Evolutionary conservation across 2,113 vertebrate species (phyloP).

Genomic region (Brachyistius frenatus): DNA sequence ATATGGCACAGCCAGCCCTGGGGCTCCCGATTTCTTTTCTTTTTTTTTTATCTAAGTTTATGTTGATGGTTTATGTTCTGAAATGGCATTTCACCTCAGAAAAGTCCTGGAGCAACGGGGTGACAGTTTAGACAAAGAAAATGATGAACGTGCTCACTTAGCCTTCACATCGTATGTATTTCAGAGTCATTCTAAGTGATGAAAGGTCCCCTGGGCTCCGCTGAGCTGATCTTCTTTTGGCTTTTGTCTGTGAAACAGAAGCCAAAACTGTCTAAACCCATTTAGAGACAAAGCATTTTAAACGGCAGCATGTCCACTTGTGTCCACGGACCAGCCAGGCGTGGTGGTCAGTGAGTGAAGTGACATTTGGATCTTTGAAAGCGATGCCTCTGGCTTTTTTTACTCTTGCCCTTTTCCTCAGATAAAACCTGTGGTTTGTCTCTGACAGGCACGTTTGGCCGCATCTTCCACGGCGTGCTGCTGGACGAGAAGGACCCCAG

Average conservation of each 20-base stretch:
- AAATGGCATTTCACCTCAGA: slow-evolving; percentile 48
- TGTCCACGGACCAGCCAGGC: slow-evolving; percentile 41
- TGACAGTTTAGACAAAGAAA: slow-evolving; percentile 69
- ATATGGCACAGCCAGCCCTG: slow-evolving; percentile 37
- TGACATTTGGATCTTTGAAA: slow-evolving; percentile 53
- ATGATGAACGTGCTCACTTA: slow-evolving; percentile 50
- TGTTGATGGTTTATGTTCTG: slow-evolving; percentile 68
- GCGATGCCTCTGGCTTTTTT: slow-evolving; percentile 22
- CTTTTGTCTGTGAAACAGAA: slow-evolving; percentile 4
- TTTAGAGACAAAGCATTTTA: slow-evolving; percentile 38
- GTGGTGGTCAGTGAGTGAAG: slow-evolving; percentile 26
- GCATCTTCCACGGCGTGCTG: slow-evolving; percentile 96
- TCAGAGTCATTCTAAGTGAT: slow-evolving; percentile 24
- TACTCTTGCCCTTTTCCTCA: slow-evolving; percentile 38
- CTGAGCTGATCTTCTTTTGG: slow-evolving; percentile 46
- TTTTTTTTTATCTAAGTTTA: slow-evolving; percentile 35
- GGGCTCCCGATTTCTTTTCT: slow-evolving; percentile 41
- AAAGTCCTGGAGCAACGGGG: slow-evolving; percentile 37
- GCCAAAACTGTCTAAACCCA: slow-evolving; percentile 34
- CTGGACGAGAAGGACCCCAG: slow-evolving; percentile 97
- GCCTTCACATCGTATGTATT: slow-evolving; percentile 1
- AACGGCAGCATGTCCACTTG: slow-evolving; percentile 45
- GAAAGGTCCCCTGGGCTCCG: slow-evolving; percentile 48
- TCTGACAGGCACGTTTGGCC: slow-evolving; percentile 94
- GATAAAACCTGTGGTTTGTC: slow-evolving; percentile 50